phyloP scores from a whole-genome alignment of 35 echinoderm and acorn worm genomes.

The Stichopus chloronotus region DNA sequence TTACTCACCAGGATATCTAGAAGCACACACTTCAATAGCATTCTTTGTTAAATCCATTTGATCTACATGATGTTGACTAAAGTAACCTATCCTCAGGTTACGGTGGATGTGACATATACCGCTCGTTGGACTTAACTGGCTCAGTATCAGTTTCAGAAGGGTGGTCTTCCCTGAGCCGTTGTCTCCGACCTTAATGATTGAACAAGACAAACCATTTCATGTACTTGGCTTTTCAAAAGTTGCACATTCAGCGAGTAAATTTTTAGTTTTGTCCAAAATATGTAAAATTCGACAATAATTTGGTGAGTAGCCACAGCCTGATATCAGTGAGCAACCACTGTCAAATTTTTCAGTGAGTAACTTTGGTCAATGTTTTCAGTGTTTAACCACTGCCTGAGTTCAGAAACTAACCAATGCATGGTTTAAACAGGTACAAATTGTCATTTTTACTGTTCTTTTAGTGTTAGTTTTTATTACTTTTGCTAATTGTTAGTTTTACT shows the following conservation, averaged over 20 bases:
- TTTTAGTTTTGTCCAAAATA: too few relatives aligned
- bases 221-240: neutral
- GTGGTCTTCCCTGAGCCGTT: conserved; percentile 98
- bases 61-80: conserved; percentile 97
- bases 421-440: too few relatives aligned
- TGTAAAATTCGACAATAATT: too few relatives aligned
- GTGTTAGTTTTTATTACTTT: too few relatives aligned
- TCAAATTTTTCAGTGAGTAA: too few relatives aligned
- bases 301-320: too few relatives aligned
- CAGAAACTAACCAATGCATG: too few relatives aligned
- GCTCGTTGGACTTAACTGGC: conserved; percentile 65
- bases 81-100: conserved; percentile 94
- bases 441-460: too few relatives aligned
- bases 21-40: conserved; percentile 82
- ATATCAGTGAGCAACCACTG: neutral
- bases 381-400: too few relatives aligned
- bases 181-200: conserved; percentile 81
- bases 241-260: neutral
- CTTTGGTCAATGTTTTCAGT: too few relatives aligned
- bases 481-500: too few relatives aligned
- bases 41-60: conserved; percentile 83
- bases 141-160: conserved; percentile 87
- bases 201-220: neutral
- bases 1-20: conserved; percentile 75
- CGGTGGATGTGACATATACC: conserved; percentile 89